A percentile compares a stretch with the other conserved stretches of the same genome.
phyloP scores from a whole-genome alignment of 2,888 invertebrate species.

The Alsophila aescularia region DNA sequence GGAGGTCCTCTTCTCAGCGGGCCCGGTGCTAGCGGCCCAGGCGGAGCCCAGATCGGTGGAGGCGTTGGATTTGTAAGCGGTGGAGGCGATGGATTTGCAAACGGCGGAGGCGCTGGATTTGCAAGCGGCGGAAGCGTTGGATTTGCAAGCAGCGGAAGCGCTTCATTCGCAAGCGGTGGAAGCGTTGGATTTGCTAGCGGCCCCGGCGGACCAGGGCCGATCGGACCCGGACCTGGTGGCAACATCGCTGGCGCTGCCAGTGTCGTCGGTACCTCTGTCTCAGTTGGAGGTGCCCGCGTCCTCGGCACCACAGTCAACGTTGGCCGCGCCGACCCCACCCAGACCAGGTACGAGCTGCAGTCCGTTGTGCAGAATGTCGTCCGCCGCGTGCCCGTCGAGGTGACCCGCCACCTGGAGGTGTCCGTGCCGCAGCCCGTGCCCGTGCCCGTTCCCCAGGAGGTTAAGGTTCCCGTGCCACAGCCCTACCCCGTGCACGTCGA shows the following conservation, averaged over 20 bases:
- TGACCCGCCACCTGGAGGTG: constrained; percentile 71
- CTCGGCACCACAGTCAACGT: constrained; percentile 64
- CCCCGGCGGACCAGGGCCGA: too few species aligned
- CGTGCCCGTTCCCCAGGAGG: constrained; percentile 73
- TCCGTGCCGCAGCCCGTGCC: constrained; percentile 71
- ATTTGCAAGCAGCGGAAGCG: constrained; percentile 10
- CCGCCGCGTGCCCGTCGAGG: constrained; percentile 74
- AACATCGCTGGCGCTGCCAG: constrained; percentile 25
- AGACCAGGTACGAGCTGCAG: constrained; percentile 72
- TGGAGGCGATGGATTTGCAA: constrained; percentile 10
- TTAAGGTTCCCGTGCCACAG: constrained; percentile 74
- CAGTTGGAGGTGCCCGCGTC: constrained; percentile 56
- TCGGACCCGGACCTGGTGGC: constrained; percentile 19
- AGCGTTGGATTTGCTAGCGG: constrained; percentile 4
- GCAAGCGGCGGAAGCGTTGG: neutral
- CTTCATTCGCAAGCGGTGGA: too few species aligned
- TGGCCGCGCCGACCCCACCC: constrained; percentile 53
- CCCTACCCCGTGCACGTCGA: constrained; percentile 78
- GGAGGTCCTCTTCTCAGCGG: constrained; percentile 11
- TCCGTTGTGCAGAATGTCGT: constrained; percentile 76
- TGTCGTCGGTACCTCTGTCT: constrained; percentile 31
- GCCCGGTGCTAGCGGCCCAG: constrained; percentile 9
- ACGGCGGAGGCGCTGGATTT: constrained; percentile 11
- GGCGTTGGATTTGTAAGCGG: constrained; percentile 5
- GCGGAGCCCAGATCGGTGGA: constrained; percentile 1